Conservation (phyloP, 2,888 invertebrate species). For the Tortrix viridana region DNA sequence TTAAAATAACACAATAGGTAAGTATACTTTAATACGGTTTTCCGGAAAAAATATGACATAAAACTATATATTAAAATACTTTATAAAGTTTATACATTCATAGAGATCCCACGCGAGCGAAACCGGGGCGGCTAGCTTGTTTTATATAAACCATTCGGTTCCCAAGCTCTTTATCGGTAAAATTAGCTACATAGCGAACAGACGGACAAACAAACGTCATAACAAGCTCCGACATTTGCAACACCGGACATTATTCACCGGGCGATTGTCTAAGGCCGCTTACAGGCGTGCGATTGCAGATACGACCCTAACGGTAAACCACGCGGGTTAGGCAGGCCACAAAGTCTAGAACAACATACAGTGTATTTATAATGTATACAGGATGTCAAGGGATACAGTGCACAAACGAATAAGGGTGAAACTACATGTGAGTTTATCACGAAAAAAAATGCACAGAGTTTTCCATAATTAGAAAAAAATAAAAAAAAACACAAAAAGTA, state of each 20-base stretch:
- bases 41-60: too few relatives aligned
- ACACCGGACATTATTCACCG: slow-evolving; percentile 69
- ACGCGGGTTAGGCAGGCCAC: slow-evolving; percentile 54
- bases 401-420: too few relatives aligned
- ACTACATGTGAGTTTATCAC: too few relatives aligned
- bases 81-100: too few relatives aligned
- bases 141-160: slow-evolving; percentile 1
- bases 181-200: slow-evolving; percentile 34
- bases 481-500: too few relatives aligned
- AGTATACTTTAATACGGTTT: too few relatives aligned
- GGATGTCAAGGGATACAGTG: background rate
- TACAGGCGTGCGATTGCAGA: slow-evolving; percentile 74
- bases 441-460: too few relatives aligned
- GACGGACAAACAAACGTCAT: slow-evolving; percentile 48
- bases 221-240: slow-evolving; percentile 72
- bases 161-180: slow-evolving; percentile 22
- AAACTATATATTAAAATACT: too few relatives aligned
- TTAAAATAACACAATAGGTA: too few relatives aligned
- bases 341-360: slow-evolving; percentile 49
- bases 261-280: slow-evolving; percentile 67
- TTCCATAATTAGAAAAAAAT: too few relatives aligned
- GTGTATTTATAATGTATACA: background rate
- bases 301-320: slow-evolving; percentile 74
- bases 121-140: too few relatives aligned
- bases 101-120: too few relatives aligned